phyloP scores from a whole-genome alignment of 2,113 vertebrate species.

The Eurypyga helias region DNA sequence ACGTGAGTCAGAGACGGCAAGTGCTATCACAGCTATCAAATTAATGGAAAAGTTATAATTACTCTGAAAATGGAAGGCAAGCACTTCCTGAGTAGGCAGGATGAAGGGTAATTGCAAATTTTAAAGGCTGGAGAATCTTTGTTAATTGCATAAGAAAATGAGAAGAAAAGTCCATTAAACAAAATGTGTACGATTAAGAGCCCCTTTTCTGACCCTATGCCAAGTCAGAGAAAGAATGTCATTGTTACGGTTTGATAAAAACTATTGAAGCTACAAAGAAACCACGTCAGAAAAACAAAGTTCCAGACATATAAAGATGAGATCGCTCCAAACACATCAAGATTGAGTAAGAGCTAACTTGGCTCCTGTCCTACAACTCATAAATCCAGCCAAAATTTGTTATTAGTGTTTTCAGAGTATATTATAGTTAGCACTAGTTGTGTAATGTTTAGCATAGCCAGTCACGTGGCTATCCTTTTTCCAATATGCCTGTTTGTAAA shows the following conservation, averaged over 20 bases:
- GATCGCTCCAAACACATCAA: conserved; percentile 7
- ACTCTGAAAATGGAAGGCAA: background rate
- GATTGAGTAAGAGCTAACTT: conserved; percentile 12
- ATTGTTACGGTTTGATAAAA: conserved; percentile 23
- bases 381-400: conserved; percentile 17
- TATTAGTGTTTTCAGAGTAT: background rate
- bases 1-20: background rate
- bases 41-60: background rate
- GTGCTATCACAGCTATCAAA: background rate
- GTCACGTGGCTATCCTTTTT: background rate
- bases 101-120: background rate
- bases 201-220: background rate
- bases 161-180: background rate
- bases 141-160: background rate
- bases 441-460: background rate
- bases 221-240: background rate
- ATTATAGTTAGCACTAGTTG: background rate
- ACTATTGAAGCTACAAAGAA: background rate
- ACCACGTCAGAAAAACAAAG: conserved; percentile 36
- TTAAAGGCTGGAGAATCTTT: background rate
- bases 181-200: background rate
- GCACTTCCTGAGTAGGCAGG: background rate
- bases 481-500: background rate
- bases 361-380: conserved; percentile 12
- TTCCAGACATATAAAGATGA: conserved; percentile 53